These are phyloP conservation scores for Aegotheles bennettii DNA, from an alignment of 2,113 vertebrate genomes.

Conservation along the genomic window DNA sequence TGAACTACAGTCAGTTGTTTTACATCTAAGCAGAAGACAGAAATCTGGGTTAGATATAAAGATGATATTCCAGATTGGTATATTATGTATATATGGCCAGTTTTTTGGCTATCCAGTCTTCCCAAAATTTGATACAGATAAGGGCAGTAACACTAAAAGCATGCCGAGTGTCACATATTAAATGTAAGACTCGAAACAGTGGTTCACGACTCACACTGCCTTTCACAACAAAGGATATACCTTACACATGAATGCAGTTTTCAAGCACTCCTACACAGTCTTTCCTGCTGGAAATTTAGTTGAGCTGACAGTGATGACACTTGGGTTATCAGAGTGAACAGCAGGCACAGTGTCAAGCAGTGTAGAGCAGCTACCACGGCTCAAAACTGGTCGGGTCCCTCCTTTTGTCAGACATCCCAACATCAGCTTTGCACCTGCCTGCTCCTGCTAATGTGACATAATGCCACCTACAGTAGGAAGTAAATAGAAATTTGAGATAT, in stretches of 20 bases:
- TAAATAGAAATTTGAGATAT: neutral
- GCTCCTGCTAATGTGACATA: neutral
- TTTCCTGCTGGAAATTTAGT: neutral
- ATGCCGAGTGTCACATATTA: no score
- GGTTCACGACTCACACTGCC: neutral
- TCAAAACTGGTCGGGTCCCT: neutral
- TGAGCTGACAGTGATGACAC: neutral
- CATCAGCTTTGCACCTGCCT: neutral
- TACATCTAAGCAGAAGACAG: neutral
- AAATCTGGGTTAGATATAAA: neutral
- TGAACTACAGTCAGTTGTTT: neutral
- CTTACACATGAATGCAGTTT: neutral
- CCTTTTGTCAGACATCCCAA: neutral
- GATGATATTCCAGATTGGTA: neutral
- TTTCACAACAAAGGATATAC: neutral
- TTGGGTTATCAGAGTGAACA: neutral
- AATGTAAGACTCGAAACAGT: neutral
- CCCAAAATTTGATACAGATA: neutral
- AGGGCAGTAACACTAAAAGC: accelerated
- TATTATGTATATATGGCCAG: neutral
- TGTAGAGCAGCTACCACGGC: neutral
- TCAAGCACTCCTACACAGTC: neutral
- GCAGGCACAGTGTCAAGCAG: neutral
- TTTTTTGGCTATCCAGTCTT: neutral
- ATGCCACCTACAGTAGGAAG: neutral